These are phyloP conservation scores for Tyrannus savana DNA, from an alignment of 2,113 vertebrate genomes.

Conservation along the genomic window DNA sequence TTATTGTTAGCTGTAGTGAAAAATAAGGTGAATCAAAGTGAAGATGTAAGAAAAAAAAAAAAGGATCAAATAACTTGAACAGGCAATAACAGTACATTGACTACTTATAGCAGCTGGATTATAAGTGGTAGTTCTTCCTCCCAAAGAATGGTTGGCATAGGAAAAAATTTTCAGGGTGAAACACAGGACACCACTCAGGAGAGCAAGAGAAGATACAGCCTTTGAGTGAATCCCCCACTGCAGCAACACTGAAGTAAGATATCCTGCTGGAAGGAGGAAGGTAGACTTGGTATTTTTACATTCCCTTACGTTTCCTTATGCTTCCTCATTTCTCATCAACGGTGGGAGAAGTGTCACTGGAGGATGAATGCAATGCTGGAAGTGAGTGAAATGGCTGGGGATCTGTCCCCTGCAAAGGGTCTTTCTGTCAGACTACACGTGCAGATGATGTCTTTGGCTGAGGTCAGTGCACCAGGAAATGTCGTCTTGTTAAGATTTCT, in stretches of 20 bases:
- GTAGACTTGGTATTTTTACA: not conserved
- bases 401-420: not conserved
- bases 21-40: constrained; percentile 5
- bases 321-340: not conserved
- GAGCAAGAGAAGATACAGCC: not conserved
- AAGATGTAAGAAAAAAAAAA: not conserved
- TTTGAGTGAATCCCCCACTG: not conserved
- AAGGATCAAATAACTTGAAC: constrained; percentile 16
- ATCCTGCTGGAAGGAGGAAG: not conserved
- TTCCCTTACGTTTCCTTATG: not conserved
- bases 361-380: not conserved
- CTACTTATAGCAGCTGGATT: not conserved
- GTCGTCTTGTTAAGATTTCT: not conserved
- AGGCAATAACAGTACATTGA: not conserved
- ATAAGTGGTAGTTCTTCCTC: not conserved
- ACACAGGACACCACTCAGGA: not conserved
- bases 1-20: constrained; percentile 20
- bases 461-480: not conserved
- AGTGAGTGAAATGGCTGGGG: not conserved
- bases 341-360: not conserved
- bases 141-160: not conserved
- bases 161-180: not conserved
- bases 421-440: not conserved
- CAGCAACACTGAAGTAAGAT: not conserved
- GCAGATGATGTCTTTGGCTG: not conserved